phyloP scores from a whole-genome alignment of 2,797 vertebrate genomes.

The Helarctos malayanus region DNA sequence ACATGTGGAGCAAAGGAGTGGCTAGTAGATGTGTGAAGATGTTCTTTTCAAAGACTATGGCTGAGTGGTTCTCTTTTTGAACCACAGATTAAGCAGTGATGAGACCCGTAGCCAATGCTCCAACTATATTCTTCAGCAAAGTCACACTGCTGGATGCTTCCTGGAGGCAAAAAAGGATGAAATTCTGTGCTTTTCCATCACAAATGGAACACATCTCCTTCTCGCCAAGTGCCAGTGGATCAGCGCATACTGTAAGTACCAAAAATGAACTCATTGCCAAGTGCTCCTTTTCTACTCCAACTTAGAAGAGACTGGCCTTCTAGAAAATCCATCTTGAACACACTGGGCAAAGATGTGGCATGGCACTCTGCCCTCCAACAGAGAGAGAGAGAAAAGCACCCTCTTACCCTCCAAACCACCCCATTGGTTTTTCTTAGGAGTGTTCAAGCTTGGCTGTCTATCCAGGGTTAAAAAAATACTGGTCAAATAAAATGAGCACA shows the following conservation, averaged over 20 bases:
- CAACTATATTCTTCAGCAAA: slow-evolving; percentile 71
- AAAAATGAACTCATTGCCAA: fast-evolving
- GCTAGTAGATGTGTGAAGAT: fast-evolving
- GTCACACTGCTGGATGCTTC: slow-evolving; percentile 82
- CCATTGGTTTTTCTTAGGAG: too few species aligned
- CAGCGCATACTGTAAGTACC: neutral
- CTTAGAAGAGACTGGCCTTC: fast-evolving
- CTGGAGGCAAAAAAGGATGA: slow-evolving; percentile 55
- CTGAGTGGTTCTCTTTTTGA: neutral
- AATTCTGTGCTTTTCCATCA: neutral
- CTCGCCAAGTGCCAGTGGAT: fast-evolving
- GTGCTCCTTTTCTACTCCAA: fast-evolving
- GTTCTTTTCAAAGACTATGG: fast-evolving
- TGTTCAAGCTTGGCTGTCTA: fast-evolving
- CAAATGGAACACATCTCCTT: fast-evolving
- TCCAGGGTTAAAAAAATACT: fast-evolving
- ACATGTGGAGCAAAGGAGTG: fast-evolving
- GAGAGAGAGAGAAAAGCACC: neutral
- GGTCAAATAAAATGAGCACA: fast-evolving
- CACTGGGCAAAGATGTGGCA: too few species aligned
- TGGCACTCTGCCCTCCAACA: fast-evolving
- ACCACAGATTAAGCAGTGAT: slow-evolving; percentile 70
- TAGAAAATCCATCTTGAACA: neutral
- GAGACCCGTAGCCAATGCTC: slow-evolving; percentile 67
- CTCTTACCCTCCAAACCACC: fast-evolving